These are phyloP conservation scores for Diorhabda elongata DNA, from an alignment of 1,140 invertebrate genomes.

Conservation along the genomic window DNA sequence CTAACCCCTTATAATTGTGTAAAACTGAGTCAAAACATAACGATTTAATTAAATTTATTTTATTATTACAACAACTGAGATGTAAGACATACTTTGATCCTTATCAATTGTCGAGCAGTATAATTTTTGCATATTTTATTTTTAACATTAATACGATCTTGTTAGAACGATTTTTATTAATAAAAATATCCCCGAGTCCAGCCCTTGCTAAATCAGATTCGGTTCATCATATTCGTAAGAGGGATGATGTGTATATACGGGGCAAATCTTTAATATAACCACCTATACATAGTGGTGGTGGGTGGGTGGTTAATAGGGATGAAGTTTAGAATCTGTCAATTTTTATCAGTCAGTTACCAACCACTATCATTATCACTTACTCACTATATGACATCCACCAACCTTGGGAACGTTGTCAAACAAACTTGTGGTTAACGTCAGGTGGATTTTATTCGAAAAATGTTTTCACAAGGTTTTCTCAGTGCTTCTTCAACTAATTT, in stretches of 20 bases:
- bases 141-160: no score
- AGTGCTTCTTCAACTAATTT: slow-evolving; percentile 14
- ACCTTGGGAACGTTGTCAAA: background rate
- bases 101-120: no score
- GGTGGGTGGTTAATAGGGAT: slow-evolving; percentile 22
- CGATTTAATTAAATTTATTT: no score
- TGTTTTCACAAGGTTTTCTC: slow-evolving; percentile 14
- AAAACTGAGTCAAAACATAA: no score
- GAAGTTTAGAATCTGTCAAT: background rate
- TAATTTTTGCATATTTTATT: no score
- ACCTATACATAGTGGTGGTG: slow-evolving; percentile 23
- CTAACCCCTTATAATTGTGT: no score
- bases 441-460: slow-evolving; percentile 10
- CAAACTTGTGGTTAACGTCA: slow-evolving; percentile 1
- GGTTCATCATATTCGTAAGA: slow-evolving; percentile 28
- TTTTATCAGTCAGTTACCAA: background rate
- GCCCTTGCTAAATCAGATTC: slow-evolving; percentile 28
- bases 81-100: no score
- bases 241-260: slow-evolving; percentile 29
- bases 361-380: background rate
- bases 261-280: slow-evolving; percentile 27
- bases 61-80: no score
- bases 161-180: no score
- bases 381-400: slow-evolving; percentile 8
- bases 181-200: slow-evolving; percentile 4